A percentile compares a stretch with the other conserved stretches of the same genome.
Conservation (phyloP, 1,140 invertebrate genomes). For the Pseudachorutes palmiensis region DNA sequence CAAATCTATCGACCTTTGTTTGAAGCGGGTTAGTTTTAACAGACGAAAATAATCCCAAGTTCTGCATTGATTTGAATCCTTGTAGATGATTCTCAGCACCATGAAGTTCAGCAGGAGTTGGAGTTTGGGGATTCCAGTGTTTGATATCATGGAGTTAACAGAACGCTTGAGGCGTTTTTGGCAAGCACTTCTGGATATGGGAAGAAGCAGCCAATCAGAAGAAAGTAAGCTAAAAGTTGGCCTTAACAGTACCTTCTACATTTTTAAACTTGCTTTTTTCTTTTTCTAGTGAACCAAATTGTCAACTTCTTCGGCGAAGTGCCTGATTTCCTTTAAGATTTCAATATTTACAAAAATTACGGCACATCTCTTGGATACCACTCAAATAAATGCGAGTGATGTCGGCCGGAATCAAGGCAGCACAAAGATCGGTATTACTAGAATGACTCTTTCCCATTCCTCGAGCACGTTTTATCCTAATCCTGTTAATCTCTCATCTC, state of each 20-base stretch:
- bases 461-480: no score
- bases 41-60: no score
- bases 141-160: not conserved
- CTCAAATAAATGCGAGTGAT: no score
- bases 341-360: no score
- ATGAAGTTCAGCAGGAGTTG: not conserved
- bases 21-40: no score
- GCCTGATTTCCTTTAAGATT: no score
- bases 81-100: not conserved
- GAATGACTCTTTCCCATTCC: no score
- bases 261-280: not conserved
- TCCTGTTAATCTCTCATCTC: no score
- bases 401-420: no score
- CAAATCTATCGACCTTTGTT: not conserved
- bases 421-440: no score
- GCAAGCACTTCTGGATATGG: not conserved
- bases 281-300: conserved; percentile 5
- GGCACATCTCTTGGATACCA: no score
- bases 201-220: not conserved
- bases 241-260: not conserved
- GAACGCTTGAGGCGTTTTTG: not conserved
- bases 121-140: not conserved
- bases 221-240: not conserved
- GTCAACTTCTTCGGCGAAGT: not conserved
- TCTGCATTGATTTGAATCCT: no score